Base-by-base conservation (phyloP, 2,113 vertebrate species). In the Pungitius pungitius region DNA sequence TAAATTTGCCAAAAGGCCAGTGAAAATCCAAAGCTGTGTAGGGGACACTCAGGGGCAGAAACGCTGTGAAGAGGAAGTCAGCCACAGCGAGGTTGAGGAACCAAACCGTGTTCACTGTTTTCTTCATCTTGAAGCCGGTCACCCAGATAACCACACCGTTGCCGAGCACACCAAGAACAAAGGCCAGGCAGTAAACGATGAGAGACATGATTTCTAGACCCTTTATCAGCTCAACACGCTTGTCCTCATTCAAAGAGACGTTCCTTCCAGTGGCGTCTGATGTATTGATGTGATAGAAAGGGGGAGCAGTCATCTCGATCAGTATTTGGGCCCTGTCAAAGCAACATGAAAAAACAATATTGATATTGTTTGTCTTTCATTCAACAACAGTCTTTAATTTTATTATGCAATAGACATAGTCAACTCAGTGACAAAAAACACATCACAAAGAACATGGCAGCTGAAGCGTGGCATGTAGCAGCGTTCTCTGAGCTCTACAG, bases 61-160 rank as follows among this genome's bases (percentile, higher is more conserved):
- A 94, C 1, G 91, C 89, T 0, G 91, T 94, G 82, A 97, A 96
- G 27, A 94, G 91, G 66, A 97, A 95, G 88, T 96, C 95, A 0
- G 95, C 95, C n/a, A 95, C 72, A 2, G 95, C 95, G 4, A 96
- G 86, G 85, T 96, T 95, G 78, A 96, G 91, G 76, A 94, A 96
- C 90, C 92, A 95, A 39, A 96, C 71, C 0, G 92, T 96, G 84
- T 94, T 96, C 1, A 96, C 95, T 0, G 94, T 95, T 86, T 87
- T 94, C 71, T 94, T 90, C 95, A 96, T 96, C 72, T 92, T 93
- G 85, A 95, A 96, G 12, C 95, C 95, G 0, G 90, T 90, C 59
- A 97, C 94, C 95, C 95, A 96, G 84, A 97, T 95, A 42, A 96
- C 95, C 54, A 96, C 88, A 62, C 95, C 95, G 1, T 97, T 97